Conservation (phyloP, 2,113 vertebrate genomes). For the Corythornis madagascariensis region DNA sequence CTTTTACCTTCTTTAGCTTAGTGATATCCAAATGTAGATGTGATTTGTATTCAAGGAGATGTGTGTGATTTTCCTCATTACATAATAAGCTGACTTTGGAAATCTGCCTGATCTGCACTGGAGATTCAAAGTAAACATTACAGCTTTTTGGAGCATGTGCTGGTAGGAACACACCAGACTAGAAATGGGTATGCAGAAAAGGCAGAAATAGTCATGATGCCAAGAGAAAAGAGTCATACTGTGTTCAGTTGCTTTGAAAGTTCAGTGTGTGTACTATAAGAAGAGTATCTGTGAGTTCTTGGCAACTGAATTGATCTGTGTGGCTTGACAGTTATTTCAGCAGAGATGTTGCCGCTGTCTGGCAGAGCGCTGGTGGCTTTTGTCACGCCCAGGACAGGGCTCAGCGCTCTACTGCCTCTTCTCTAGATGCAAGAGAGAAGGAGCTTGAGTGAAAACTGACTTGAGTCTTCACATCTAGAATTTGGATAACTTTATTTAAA, state of each 20-base stretch:
- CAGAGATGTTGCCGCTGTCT: not conserved
- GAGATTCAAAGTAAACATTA: not conserved
- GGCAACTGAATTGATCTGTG: not conserved
- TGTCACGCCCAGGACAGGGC: not conserved
- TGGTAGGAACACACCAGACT: not conserved
- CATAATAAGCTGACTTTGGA: slow-evolving; percentile 7
- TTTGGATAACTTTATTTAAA: not conserved
- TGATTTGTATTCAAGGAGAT: slow-evolving; percentile 30
- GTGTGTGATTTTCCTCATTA: not conserved
- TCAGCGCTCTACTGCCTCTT: not conserved
- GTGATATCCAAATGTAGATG: slow-evolving; percentile 53
- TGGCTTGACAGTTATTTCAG: not conserved
- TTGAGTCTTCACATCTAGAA: not conserved
- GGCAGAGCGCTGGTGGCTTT: not conserved
- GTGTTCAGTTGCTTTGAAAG: not conserved
- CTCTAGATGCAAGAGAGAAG: not conserved
- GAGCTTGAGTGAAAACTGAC: not conserved
- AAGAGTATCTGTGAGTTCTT: not conserved
- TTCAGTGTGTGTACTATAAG: not conserved
- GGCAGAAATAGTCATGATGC: not conserved
- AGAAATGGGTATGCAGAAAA: not conserved
- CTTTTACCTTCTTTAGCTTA: slow-evolving; percentile 50
- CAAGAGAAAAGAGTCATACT: not conserved
- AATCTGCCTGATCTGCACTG: slow-evolving; percentile 12
- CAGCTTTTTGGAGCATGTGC: not conserved